A percentile compares a stretch with the other conserved stretches of the same genome.
Conservation (phyloP, 2,888 invertebrate genomes). For the Eledone cirrhosa region DNA sequence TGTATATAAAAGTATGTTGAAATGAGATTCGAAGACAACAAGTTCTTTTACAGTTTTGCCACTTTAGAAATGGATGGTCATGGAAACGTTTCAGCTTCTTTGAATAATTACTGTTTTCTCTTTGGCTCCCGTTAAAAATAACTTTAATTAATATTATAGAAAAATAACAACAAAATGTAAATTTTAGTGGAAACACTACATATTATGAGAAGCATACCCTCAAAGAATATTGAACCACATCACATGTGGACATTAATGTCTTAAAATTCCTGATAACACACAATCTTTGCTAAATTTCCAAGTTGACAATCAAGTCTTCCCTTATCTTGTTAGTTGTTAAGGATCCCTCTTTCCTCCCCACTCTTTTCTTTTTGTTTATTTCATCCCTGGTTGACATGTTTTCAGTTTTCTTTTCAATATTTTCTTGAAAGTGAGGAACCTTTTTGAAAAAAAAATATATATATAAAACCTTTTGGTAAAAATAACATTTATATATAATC, state of each 20-base stretch:
- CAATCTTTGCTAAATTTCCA: too few relatives aligned
- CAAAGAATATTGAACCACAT: conserved; percentile 24
- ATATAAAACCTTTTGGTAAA: too few relatives aligned
- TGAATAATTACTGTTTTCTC: conserved; percentile 14
- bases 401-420: too few relatives aligned
- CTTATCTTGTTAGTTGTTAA: too few relatives aligned
- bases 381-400: too few relatives aligned
- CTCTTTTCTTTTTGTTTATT: too few relatives aligned
- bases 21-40: neutral
- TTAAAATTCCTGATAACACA: neutral
- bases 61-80: neutral
- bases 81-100: conserved; percentile 5
- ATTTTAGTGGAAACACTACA: conserved; percentile 15
- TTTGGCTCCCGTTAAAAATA: conserved; percentile 21
- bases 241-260: conserved; percentile 10
- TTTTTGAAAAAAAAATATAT: too few relatives aligned
- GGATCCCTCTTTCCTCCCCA: too few relatives aligned
- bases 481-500: too few relatives aligned
- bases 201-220: conserved; percentile 24
- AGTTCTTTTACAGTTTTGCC: conserved; percentile 24
- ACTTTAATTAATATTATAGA: conserved; percentile 8
- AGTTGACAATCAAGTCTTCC: too few relatives aligned
- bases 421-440: too few relatives aligned
- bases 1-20: too few relatives aligned
- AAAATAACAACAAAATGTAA: conserved; percentile 26